phyloP scores from a whole-genome alignment of 2,797 vertebrate species.

The Lithobates sylvaticus region DNA sequence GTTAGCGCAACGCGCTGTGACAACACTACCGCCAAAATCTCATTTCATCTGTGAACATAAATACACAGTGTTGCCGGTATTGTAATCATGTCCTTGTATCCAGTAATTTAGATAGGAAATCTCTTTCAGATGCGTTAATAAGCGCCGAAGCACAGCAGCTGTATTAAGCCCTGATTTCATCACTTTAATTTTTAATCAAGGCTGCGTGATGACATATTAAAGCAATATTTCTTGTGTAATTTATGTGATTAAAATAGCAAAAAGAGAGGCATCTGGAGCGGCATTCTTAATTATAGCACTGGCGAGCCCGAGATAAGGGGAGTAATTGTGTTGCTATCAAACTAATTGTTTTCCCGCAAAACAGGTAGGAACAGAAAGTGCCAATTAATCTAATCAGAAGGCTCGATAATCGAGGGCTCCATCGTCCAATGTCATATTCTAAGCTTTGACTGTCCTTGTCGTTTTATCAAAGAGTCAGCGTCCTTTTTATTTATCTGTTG shows the following conservation, averaged over 20 bases:
- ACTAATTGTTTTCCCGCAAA: constrained; percentile 76
- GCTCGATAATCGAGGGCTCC: not conserved
- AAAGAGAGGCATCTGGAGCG: constrained; percentile 67
- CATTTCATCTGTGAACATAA: constrained; percentile 14
- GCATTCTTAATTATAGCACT: constrained; percentile 73
- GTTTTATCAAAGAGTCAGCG: not conserved
- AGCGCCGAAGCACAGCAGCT: constrained; percentile 66
- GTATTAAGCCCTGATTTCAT: constrained; percentile 73
- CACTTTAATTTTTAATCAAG: constrained; percentile 70
- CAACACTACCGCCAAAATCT: not conserved
- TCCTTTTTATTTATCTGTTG: not conserved
- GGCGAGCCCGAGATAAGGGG: constrained; percentile 70
- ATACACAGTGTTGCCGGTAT: constrained; percentile 37
- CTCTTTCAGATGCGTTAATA: constrained; percentile 68
- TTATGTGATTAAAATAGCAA: constrained; percentile 72
- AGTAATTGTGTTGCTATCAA: constrained; percentile 76
- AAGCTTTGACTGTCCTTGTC: not conserved
- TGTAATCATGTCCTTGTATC: constrained; percentile 68
- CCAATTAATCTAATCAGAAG: constrained; percentile 66
- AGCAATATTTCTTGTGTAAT: constrained; percentile 73
- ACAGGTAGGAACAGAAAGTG: constrained; percentile 70
- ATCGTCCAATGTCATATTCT: not conserved
- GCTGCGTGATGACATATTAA: constrained; percentile 70
- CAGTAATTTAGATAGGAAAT: constrained; percentile 69
- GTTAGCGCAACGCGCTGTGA: not conserved